Evolutionary conservation across 2,888 invertebrate genomes (phyloP).

Genomic region (Ellobium chinense): DNA sequence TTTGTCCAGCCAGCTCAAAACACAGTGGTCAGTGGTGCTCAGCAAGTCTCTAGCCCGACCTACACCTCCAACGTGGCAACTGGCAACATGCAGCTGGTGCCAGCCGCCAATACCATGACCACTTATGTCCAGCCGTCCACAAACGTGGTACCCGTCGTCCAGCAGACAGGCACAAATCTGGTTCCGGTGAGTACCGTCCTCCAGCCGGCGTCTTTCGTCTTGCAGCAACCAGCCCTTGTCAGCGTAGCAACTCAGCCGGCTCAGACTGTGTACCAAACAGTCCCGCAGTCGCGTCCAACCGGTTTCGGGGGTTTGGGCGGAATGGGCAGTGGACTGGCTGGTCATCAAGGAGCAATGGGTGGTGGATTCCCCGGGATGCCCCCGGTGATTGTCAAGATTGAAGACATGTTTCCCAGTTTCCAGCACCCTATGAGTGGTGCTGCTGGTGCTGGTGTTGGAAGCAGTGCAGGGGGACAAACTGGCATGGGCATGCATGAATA

Average conservation of each 20-base stretch:
- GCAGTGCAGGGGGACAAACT: too few species aligned
- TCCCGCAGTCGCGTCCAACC: not conserved
- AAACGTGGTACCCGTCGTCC: not conserved
- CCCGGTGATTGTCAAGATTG: constrained; percentile 13
- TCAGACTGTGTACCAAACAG: not conserved
- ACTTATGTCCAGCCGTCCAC: not conserved
- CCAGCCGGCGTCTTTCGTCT: not conserved
- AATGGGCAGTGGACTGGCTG: not conserved
- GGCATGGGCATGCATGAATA: not conserved
- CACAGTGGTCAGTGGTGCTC: too few species aligned
- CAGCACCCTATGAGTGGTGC: not conserved
- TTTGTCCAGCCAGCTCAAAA: too few species aligned
- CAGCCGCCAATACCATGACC: not conserved
- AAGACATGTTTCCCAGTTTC: not conserved
- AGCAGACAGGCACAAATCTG: not conserved
- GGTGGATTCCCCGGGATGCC: not conserved
- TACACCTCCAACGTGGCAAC: too few species aligned
- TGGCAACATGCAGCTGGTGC: not conserved
- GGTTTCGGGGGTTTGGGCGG: not conserved
- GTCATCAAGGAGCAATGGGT: not conserved
- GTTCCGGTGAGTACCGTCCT: not conserved
- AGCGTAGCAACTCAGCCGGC: not conserved
- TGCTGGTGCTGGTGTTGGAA: not conserved
- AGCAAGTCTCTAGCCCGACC: too few species aligned
- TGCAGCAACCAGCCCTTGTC: not conserved